Percentiles rank a stretch among this genome's conserved stretches.
These are phyloP conservation scores for Phainopepla nitens DNA, from an alignment of 2,113 vertebrate genomes.

Conservation along the genomic window DNA sequence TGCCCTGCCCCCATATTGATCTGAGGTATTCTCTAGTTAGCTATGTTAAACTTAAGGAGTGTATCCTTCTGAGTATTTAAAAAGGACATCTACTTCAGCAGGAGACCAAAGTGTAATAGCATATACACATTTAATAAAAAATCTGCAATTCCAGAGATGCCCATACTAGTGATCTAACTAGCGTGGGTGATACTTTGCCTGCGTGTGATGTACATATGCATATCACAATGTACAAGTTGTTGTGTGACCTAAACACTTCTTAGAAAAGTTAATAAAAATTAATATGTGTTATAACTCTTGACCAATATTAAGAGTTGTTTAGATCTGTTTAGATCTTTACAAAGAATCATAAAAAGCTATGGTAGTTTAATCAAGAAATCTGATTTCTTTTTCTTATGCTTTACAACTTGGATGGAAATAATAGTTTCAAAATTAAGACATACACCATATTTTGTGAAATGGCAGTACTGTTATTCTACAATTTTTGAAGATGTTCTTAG, in stretches of 20 bases:
- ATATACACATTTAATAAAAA: not conserved
- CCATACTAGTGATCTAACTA: not conserved
- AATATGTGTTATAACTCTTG: not conserved
- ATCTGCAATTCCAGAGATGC: not conserved
- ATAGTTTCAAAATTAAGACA: not conserved
- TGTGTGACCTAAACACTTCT: not conserved
- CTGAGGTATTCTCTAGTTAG: not conserved
- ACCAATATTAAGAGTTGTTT: not conserved
- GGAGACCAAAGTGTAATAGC: not conserved
- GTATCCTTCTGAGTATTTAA: not conserved
- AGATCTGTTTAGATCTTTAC: not conserved
- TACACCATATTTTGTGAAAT: not conserved
- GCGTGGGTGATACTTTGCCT: not conserved
- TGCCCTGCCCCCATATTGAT: not conserved
- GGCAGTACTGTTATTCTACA: not conserved
- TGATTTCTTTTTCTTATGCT: not conserved
- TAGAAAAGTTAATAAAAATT: not conserved
- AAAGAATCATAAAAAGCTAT: not conserved
- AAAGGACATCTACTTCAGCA: not conserved
- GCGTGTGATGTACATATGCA: not conserved
- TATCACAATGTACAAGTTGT: not conserved
- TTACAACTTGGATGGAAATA: not conserved
- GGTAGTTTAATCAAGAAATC: not conserved
- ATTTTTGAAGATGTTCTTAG: not conserved
- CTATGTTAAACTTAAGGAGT: not conserved